Base-by-base conservation (phyloP, 2,888 invertebrate genomes). In the Stenoptilia bipunctidactyla region DNA sequence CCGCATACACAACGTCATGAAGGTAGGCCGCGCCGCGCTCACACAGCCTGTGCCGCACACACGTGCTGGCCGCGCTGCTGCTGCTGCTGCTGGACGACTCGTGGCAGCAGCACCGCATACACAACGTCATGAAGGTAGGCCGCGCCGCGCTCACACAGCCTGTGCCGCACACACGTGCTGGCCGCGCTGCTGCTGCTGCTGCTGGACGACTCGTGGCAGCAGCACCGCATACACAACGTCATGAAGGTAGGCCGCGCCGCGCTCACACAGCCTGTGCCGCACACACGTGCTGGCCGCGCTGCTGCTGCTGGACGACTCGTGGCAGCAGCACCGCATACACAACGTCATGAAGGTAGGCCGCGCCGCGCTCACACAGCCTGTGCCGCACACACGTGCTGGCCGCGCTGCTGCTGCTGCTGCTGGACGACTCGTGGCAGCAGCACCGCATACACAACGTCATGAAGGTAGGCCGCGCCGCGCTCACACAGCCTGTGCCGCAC, bases 121-220 rank as follows among this genome's bases (percentile, higher is more conserved):
- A n/a, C n/a, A n/a, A n/a, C n/a, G n/a, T n/a, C n/a, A n/a, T n/a
- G n/a, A n/a, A n/a, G n/a, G 97, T 97, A 49, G 97, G 98, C 50
- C 93, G 94, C 2, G 87, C 95, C 35, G 92, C 94, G 63, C 80
- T 98, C 44, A 76, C 97, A 27, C 94, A 97, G 84, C 76, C 91
- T 96, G 69, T 94, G 95, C 61, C 98, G 97, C 97, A 97, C 98
- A 75, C 97, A 98, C 82, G 95, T 96, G 37, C 87, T 98, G 27
- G 90, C 92, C 35, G 97, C 98, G 80, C 80, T 98, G 34, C 83
- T 98, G 42, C 96, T 96, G 95, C 94, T 96, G 61, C 87, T 88
- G 68, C 90, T 92, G 27, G 93, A 91, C 70, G 94, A 96, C 1
- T 97, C 96, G 75, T 95, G 96, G 51, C 96, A 97, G 66, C 97